phyloP scores from a whole-genome alignment of 2,888 invertebrate genomes.

The Caradrina clavipalpis region DNA sequence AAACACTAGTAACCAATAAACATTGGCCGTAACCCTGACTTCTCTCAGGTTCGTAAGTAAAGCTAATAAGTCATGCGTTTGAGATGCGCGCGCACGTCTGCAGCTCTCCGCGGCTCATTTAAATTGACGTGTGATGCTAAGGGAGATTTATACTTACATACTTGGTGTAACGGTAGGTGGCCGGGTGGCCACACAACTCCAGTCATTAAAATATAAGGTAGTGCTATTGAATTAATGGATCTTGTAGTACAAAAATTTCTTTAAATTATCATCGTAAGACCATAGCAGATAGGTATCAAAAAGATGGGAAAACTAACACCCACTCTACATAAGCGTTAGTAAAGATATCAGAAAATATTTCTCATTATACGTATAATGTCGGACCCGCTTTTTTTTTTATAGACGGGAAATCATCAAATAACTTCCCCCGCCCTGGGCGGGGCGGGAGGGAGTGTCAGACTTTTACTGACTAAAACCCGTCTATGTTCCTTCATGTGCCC shows the following conservation, averaged over 20 bases:
- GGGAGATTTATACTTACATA: slow-evolving; percentile 40
- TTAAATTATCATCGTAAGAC: neutral
- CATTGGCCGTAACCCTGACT: neutral
- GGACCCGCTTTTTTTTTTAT: too few relatives aligned
- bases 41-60: slow-evolving; percentile 7
- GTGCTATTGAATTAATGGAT: slow-evolving; percentile 1
- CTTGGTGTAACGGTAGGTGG: slow-evolving; percentile 16
- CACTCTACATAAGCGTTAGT: too few relatives aligned
- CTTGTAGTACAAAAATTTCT: neutral
- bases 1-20: too few relatives aligned
- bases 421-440: too few relatives aligned
- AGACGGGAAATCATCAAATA: too few relatives aligned
- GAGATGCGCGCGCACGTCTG: slow-evolving; percentile 48
- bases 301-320: too few relatives aligned
- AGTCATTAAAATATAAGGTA: neutral
- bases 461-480: too few relatives aligned
- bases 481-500: too few relatives aligned
- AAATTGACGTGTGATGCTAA: slow-evolving; percentile 47
- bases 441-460: too few relatives aligned
- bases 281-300: too few relatives aligned
- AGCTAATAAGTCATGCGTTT: slow-evolving; percentile 31
- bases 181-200: slow-evolving; percentile 3
- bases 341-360: too few relatives aligned
- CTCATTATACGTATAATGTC: too few relatives aligned
- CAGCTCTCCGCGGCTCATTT: slow-evolving; percentile 38